These are phyloP conservation scores for Zelleria hepariella DNA, from an alignment of 2,888 invertebrate genomes.

Conservation along the genomic window DNA sequence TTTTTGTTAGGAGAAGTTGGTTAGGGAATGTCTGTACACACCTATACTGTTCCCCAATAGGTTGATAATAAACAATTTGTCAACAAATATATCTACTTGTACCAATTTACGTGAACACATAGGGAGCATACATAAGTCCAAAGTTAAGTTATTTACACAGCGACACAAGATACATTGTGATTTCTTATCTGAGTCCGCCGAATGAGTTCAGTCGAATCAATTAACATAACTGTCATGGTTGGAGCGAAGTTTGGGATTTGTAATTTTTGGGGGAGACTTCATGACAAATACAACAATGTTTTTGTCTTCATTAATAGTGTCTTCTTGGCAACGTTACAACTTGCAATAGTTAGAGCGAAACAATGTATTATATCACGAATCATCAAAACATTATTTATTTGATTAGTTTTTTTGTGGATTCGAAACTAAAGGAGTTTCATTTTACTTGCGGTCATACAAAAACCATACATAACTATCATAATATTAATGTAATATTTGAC, in stretches of 20 bases:
- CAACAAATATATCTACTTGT: constrained; percentile 8
- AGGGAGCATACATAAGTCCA: background rate
- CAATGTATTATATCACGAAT: too few relatives aligned
- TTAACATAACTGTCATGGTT: constrained; percentile 22
- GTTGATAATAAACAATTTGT: background rate
- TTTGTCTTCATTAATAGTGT: background rate
- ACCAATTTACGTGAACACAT: constrained; percentile 8
- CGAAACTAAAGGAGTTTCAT: too few relatives aligned
- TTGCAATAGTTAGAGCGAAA: too few relatives aligned
- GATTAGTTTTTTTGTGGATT: too few relatives aligned
- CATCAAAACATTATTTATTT: too few relatives aligned
- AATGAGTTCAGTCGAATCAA: constrained; percentile 12
- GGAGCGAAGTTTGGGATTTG: background rate
- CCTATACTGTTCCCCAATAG: too few relatives aligned
- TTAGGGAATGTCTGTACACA: too few relatives aligned
- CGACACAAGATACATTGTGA: background rate
- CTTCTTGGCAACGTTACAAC: too few relatives aligned
- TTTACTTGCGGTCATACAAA: too few relatives aligned
- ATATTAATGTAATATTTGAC: too few relatives aligned
- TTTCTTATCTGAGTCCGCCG: background rate
- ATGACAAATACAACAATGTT: background rate
- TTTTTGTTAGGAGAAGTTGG: too few relatives aligned
- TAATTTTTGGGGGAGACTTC: background rate
- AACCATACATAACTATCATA: too few relatives aligned
- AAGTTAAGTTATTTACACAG: constrained; percentile 1